These are phyloP conservation scores for Alosa alosa DNA, from an alignment of 2,113 vertebrate genomes.

Conservation along the genomic window DNA sequence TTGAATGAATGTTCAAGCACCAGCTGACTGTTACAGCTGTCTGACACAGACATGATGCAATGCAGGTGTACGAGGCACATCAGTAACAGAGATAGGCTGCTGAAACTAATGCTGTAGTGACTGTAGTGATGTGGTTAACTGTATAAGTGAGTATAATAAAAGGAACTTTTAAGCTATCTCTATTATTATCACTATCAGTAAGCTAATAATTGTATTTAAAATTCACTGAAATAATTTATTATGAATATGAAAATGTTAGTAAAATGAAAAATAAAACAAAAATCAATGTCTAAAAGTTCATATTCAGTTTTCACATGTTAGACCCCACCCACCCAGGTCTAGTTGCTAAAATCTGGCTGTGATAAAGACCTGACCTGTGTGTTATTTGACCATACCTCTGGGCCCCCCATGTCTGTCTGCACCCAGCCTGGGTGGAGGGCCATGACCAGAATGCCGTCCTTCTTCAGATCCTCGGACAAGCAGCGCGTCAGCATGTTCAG, in stretches of 20 bases:
- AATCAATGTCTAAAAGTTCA: too few relatives aligned
- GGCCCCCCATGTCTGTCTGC: slow-evolving; percentile 67
- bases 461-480: slow-evolving; percentile 58
- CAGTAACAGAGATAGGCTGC: neutral
- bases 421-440: slow-evolving; percentile 72
- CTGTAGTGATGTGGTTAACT: neutral
- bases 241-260: too few relatives aligned
- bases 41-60: neutral
- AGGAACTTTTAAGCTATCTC: neutral
- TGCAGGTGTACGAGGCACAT: neutral
- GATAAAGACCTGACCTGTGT: neutral
- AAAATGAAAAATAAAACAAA: neutral
- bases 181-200: too few relatives aligned
- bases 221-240: too few relatives aligned
- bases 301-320: neutral
- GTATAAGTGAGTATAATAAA: too few relatives aligned
- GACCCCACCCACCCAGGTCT: neutral
- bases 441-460: slow-evolving; percentile 56
- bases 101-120: neutral
- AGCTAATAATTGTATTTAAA: too few relatives aligned
- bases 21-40: neutral
- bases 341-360: neutral
- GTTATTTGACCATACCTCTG: slow-evolving; percentile 46
- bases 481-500: slow-evolving; percentile 72
- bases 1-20: neutral